Conservation (phyloP, 1,140 invertebrate species). For the Thaumetopoea pityocampa region DNA sequence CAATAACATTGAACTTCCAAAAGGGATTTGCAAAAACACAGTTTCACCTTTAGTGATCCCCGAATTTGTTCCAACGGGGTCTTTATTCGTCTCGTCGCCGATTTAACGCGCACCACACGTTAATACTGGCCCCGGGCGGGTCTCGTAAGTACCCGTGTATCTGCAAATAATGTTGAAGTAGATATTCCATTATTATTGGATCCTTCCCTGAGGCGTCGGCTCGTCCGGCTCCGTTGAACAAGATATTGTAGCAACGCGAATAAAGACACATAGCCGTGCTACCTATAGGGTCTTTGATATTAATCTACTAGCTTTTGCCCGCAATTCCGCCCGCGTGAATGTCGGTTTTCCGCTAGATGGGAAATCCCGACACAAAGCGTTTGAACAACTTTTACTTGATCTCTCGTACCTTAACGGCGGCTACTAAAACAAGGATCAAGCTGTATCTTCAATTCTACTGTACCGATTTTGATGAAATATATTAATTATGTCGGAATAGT, state of each 20-base stretch:
- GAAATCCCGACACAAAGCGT: too few relatives aligned
- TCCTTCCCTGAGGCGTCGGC: conserved; percentile 53
- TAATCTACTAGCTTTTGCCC: too few relatives aligned
- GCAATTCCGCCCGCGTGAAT: too few relatives aligned
- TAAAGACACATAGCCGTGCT: conserved; percentile 27
- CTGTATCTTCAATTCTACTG: too few relatives aligned
- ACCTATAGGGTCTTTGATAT: too few relatives aligned
- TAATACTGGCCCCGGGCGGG: conserved; percentile 54
- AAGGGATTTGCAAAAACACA: conserved; percentile 22
- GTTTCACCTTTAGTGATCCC: conserved; percentile 17
- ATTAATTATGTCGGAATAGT: too few relatives aligned
- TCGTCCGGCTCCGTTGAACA: conserved; percentile 63
- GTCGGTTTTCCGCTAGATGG: too few relatives aligned
- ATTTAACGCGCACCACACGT: conserved; percentile 50
- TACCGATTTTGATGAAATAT: too few relatives aligned
- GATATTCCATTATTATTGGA: conserved; percentile 64
- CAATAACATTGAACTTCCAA: conserved; percentile 14
- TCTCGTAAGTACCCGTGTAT: conserved; percentile 54
- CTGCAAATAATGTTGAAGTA: conserved; percentile 69
- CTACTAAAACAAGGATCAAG: too few relatives aligned
- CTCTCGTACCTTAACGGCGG: too few relatives aligned
- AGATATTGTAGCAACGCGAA: conserved; percentile 43
- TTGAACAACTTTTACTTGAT: too few relatives aligned
- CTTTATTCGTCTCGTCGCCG: conserved; percentile 45
- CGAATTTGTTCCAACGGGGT: conserved; percentile 32